Percentiles rank a stretch among this genome's conserved stretches.
Conservation (phyloP, 1,140 invertebrate genomes). For the Galendromus occidentalis region DNA sequence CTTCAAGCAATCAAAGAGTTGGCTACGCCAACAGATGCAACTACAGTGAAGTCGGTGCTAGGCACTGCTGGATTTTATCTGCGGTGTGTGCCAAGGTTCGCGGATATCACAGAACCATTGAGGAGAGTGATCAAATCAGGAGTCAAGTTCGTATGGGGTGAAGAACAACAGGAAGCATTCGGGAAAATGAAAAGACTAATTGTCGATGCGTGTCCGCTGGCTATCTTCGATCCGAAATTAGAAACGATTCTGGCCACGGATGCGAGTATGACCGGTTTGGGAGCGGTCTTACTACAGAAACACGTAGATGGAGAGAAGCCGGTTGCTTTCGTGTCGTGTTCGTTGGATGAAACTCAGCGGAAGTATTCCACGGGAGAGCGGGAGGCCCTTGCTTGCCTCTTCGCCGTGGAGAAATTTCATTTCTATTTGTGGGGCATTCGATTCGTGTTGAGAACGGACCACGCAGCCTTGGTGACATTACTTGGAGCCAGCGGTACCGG, state of each 20-base stretch:
- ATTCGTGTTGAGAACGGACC: neutral
- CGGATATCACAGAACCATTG: neutral
- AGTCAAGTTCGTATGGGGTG: neutral
- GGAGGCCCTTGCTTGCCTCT: conserved; percentile 27
- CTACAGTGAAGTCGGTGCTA: neutral
- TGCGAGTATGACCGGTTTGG: neutral
- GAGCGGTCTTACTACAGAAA: neutral
- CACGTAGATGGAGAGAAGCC: neutral
- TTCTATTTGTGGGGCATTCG: no score
- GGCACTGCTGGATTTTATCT: neutral
- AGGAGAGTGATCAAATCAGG: neutral
- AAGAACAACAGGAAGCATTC: neutral
- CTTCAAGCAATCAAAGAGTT: neutral
- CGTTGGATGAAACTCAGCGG: conserved; percentile 28
- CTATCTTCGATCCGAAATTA: neutral
- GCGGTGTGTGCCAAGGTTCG: neutral
- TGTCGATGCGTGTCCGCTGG: neutral
- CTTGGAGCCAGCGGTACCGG: neutral
- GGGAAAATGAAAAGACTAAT: neutral
- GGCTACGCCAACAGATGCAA: neutral
- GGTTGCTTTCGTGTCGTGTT: neutral
- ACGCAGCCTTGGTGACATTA: neutral
- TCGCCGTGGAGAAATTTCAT: neutral
- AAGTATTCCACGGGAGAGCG: conserved; percentile 28
- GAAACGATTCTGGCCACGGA: neutral